These are phyloP conservation scores for Dendroctonus valens DNA, from an alignment of 1,140 invertebrate genomes.

Conservation along the genomic window DNA sequence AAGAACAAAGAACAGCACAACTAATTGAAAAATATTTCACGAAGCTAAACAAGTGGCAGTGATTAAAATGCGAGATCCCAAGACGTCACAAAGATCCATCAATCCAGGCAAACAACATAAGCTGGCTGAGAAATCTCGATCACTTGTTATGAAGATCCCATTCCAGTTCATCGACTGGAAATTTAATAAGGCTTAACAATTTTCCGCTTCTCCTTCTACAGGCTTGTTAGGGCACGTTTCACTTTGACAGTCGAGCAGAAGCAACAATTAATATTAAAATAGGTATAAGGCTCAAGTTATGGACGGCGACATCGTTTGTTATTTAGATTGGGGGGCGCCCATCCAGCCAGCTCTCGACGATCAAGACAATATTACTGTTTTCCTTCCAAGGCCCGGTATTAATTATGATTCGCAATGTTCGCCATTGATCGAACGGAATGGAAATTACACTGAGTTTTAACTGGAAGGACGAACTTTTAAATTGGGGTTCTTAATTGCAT, in stretches of 20 bases:
- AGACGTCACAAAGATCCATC: background rate
- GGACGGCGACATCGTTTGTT: background rate
- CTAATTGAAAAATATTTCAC: background rate
- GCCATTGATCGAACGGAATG: too few species aligned
- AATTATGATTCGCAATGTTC: too few species aligned
- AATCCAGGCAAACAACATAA: conserved; percentile 3
- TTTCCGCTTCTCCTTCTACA: background rate
- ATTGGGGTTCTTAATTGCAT: too few species aligned
- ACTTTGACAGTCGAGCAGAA: background rate
- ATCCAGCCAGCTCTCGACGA: too few species aligned
- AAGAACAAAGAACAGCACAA: too few species aligned
- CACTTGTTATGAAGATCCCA: conserved; percentile 3
- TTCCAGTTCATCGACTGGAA: conserved; percentile 7
- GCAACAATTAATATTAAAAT: conserved; percentile 3
- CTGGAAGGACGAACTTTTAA: too few species aligned
- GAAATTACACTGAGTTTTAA: too few species aligned
- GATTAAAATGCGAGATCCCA: too few species aligned
- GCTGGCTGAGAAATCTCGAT: conserved; percentile 1
- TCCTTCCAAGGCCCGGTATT: too few species aligned
- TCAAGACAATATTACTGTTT: too few species aligned
- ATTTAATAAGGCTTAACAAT: conserved; percentile 9
- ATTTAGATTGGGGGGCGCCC: too few species aligned
- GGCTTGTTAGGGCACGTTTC: conserved; percentile 1
- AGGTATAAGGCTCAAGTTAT: background rate
- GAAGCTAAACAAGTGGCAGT: too few species aligned